Percentiles rank a stretch among this genome's conserved stretches.
Conservation (phyloP, 2,888 invertebrate genomes). For the Malthinus flaveolus region DNA sequence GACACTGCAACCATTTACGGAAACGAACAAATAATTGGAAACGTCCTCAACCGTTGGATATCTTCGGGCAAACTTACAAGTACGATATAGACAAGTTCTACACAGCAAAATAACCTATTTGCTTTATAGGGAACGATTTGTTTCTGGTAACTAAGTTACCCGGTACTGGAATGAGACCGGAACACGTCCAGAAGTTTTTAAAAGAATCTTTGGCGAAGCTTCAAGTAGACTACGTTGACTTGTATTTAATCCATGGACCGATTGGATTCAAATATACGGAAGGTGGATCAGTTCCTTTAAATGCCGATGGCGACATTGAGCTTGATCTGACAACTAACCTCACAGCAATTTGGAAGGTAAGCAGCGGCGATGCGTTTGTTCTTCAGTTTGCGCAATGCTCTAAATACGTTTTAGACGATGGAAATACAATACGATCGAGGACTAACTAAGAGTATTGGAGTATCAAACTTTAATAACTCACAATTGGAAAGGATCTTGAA, state of each 20-base stretch:
- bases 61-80: not conserved
- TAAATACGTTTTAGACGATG: constrained; percentile 58
- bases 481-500: constrained; percentile 72
- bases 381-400: too few species aligned
- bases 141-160: constrained; percentile 79
- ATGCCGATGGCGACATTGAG: constrained; percentile 64
- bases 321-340: constrained; percentile 63
- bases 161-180: constrained; percentile 62
- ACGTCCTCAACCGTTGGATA: constrained; percentile 38
- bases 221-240: constrained; percentile 73
- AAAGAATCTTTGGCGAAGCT: constrained; percentile 66
- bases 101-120: too few species aligned
- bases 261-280: constrained; percentile 64
- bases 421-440: constrained; percentile 70
- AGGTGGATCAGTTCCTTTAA: constrained; percentile 61
- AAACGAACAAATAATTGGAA: constrained; percentile 69
- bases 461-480: constrained; percentile 79
- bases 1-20: constrained; percentile 70
- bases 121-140: constrained; percentile 70
- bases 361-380: not conserved
- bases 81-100: not conserved
- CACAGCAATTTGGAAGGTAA: constrained; percentile 70
- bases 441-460: constrained; percentile 74
- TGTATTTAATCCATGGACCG: constrained; percentile 77
- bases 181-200: constrained; percentile 64